phyloP scores from a whole-genome alignment of 2,888 invertebrate genomes.

The Choristoneura rosaceana region DNA sequence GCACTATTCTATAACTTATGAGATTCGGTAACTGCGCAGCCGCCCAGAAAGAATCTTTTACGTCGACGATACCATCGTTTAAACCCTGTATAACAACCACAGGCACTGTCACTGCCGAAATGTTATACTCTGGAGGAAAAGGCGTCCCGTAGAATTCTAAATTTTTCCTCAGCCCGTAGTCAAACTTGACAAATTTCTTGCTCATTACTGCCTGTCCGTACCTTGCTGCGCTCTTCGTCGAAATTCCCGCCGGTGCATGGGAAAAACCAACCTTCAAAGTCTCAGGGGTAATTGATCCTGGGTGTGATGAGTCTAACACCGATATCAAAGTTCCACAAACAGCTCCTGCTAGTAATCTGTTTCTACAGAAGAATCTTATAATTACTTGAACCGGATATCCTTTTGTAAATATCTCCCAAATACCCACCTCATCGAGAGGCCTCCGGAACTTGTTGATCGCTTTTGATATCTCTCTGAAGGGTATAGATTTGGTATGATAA shows the following conservation, averaged over 20 bases:
- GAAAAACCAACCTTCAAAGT: slow-evolving; percentile 18
- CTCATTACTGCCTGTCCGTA: slow-evolving; percentile 30
- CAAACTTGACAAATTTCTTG: slow-evolving; percentile 22
- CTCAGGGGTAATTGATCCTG: slow-evolving; percentile 16
- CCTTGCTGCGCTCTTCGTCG: slow-evolving; percentile 12
- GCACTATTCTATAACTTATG: neutral
- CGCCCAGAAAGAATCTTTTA: slow-evolving; percentile 7
- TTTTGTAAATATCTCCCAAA: slow-evolving; percentile 32
- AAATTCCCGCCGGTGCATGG: slow-evolving; percentile 35
- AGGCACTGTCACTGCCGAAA: slow-evolving; percentile 28
- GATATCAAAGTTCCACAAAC: slow-evolving; percentile 19
- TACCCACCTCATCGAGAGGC: slow-evolving; percentile 21
- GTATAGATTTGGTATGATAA: slow-evolving; percentile 65
- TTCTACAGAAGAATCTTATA: slow-evolving; percentile 13
- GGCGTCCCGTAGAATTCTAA: slow-evolving; percentile 12
- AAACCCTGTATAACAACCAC: slow-evolving; percentile 28
- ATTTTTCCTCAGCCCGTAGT: slow-evolving; percentile 23
- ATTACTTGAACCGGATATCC: slow-evolving; percentile 22
- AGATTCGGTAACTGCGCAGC: neutral
- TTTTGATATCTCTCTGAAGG: slow-evolving; percentile 22
- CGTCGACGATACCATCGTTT: slow-evolving; percentile 52
- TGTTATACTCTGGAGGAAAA: slow-evolving; percentile 34
- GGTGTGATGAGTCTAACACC: slow-evolving; percentile 22
- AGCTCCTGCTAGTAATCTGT: slow-evolving; percentile 11
- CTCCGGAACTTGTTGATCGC: slow-evolving; percentile 6